phyloP scores from a whole-genome alignment of 2,888 invertebrate genomes.

The Perizoma affinitatum region DNA sequence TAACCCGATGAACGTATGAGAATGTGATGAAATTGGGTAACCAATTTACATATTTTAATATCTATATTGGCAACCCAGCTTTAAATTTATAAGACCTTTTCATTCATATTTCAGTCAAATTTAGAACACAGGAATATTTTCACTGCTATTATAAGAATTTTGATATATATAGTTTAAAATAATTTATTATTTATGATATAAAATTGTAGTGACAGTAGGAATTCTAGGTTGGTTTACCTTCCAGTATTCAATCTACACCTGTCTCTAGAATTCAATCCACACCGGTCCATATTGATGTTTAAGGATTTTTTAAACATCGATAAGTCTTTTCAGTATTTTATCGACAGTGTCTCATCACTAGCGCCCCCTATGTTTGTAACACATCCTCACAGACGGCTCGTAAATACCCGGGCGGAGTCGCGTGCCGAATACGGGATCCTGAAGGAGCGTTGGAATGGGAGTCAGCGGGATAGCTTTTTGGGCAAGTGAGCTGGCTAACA shows the following conservation, averaged over 20 bases:
- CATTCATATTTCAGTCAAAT: background rate
- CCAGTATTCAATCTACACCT: too few relatives aligned
- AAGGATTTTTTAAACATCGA: background rate
- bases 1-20: conserved; percentile 8
- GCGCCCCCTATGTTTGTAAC: conserved; percentile 23
- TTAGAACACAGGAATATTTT: too few relatives aligned
- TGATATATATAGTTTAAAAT: too few relatives aligned
- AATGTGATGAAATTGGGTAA: background rate
- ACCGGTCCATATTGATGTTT: too few relatives aligned
- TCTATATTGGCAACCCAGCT: background rate
- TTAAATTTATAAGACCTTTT: background rate
- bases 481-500: background rate
- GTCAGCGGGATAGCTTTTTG: conserved; percentile 5
- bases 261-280: too few relatives aligned
- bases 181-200: too few relatives aligned
- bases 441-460: conserved; percentile 6
- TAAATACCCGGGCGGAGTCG: conserved; percentile 19
- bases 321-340: background rate
- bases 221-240: too few relatives aligned
- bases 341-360: conserved; percentile 24
- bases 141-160: too few relatives aligned
- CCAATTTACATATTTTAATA: background rate
- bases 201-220: too few relatives aligned
- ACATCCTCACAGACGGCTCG: conserved; percentile 21
- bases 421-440: conserved; percentile 15